Conservation (phyloP, 2,797 vertebrate species). For the Dipus sagitta region DNA sequence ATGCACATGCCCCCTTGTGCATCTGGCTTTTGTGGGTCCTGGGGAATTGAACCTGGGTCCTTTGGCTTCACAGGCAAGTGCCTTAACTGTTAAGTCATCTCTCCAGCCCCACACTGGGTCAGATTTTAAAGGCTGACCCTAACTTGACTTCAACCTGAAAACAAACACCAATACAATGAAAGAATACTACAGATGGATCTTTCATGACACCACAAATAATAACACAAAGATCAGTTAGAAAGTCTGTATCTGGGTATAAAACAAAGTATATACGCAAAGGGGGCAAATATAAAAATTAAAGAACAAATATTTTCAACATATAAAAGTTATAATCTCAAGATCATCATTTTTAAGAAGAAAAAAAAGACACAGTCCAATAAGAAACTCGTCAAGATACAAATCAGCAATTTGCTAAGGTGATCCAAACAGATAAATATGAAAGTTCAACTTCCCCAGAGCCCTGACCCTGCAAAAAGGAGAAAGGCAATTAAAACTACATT, state of each 20-base stretch:
- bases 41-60: too few relatives aligned
- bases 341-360: conserved; percentile 12
- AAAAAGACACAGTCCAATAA: neutral
- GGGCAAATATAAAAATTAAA: neutral
- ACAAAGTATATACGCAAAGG: neutral
- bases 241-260: neutral
- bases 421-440: neutral
- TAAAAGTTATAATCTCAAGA: neutral
- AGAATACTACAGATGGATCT: neutral
- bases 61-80: too few relatives aligned
- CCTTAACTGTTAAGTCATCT: too few relatives aligned
- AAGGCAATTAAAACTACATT: neutral
- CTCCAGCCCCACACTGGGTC: neutral
- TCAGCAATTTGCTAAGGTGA: conserved; percentile 13
- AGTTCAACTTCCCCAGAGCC: conserved; percentile 19
- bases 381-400: conserved; percentile 19
- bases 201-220: neutral
- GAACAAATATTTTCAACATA: neutral
- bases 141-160: conserved; percentile 26
- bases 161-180: conserved; percentile 49
- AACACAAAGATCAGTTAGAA: neutral
- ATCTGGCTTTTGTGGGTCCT: too few relatives aligned
- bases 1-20: too few relatives aligned
- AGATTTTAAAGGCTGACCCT: conserved; percentile 36
- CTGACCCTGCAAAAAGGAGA: too few relatives aligned